Conservation (phyloP, 2,888 invertebrate species). For the Brachyopa scutellaris region DNA sequence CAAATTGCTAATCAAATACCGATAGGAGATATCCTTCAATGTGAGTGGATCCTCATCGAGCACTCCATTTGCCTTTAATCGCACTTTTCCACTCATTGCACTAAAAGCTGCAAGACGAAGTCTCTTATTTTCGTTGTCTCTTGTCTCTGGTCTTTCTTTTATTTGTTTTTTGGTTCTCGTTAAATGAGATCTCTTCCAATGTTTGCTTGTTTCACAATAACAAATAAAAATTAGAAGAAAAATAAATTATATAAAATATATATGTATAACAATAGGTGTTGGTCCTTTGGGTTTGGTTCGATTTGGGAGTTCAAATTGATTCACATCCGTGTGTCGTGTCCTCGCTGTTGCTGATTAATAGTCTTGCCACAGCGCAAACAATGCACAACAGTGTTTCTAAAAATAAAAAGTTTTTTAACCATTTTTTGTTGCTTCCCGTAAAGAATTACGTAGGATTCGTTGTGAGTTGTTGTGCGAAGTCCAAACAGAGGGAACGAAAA, state of each 20-base stretch:
- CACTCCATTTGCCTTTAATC: conserved; percentile 81
- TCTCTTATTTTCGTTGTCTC: conserved; percentile 1
- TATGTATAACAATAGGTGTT: conserved; percentile 19
- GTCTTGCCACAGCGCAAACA: conserved; percentile 29
- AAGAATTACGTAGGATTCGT: conserved; percentile 64
- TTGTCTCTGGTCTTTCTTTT: background rate
- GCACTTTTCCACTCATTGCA: conserved; percentile 81
- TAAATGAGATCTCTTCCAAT: conserved; percentile 26
- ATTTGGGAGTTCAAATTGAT: conserved; percentile 9
- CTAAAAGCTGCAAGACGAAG: background rate
- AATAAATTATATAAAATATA: conserved; percentile 60
- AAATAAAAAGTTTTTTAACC: conserved; percentile 59
- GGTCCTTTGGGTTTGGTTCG: conserved; percentile 45
- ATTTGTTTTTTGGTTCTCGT: too few relatives aligned
- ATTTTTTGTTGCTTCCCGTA: conserved; percentile 36
- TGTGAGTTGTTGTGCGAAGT: conserved; percentile 33
- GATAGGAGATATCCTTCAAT: conserved; percentile 80
- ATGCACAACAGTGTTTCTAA: conserved; percentile 58
- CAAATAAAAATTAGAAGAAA: conserved; percentile 21
- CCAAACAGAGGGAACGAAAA: conserved; percentile 1
- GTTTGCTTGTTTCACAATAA: conserved; percentile 27
- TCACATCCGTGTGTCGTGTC: conserved; percentile 19
- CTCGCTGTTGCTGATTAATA: conserved; percentile 7
- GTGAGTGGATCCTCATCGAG: conserved; percentile 81
- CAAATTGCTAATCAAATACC: conserved; percentile 80